Conservation (phyloP, 2,113 vertebrate species). For the Myiozetetes cayanensis region DNA sequence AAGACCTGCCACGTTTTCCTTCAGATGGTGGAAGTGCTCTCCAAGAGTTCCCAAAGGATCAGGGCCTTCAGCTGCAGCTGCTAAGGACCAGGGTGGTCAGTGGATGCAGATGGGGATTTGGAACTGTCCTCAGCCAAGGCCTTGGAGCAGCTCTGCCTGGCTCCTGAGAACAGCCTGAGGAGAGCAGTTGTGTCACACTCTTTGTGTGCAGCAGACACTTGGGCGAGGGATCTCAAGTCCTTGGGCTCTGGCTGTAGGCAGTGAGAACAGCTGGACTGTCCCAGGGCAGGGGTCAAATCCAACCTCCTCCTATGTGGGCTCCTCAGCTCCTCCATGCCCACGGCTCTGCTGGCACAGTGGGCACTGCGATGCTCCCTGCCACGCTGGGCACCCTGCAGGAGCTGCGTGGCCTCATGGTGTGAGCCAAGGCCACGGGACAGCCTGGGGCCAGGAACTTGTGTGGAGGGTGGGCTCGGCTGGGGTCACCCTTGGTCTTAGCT, state of each 20-base stretch:
- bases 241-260: not conserved
- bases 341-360: accelerated
- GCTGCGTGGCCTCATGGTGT: accelerated
- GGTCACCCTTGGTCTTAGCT: not conserved
- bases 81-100: not conserved
- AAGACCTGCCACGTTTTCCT: not conserved
- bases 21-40: not conserved
- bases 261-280: not conserved
- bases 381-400: accelerated
- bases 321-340: accelerated
- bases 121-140: accelerated
- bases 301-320: accelerated
- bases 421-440: not conserved
- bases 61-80: not conserved
- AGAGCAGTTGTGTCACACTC: not conserved
- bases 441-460: not conserved
- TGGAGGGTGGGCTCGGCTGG: accelerated
- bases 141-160: not conserved
- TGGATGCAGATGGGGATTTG: accelerated
- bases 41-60: not conserved
- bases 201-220: accelerated
- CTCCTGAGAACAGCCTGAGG: not conserved
- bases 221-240: accelerated
- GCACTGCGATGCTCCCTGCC: not conserved
- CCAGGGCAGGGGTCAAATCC: not conserved